These are phyloP conservation scores for Papilio dardanus DNA, from an alignment of 1,140 invertebrate species.

Conservation along the genomic window DNA sequence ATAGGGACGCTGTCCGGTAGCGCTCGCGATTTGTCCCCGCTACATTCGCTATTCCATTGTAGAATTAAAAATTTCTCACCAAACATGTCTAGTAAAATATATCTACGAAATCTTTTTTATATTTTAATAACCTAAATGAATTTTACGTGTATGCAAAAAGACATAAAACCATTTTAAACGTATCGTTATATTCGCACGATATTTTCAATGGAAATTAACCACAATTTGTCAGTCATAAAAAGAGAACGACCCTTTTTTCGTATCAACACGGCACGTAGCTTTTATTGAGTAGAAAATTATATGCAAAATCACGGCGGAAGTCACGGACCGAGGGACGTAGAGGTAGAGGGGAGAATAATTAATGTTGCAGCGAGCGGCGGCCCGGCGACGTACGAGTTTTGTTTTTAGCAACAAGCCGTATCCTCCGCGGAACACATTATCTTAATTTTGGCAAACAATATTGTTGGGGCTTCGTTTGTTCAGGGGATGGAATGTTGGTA, in stretches of 20 bases:
- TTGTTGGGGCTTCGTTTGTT: constrained; percentile 71
- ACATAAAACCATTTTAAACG: background rate
- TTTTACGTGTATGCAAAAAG: background rate
- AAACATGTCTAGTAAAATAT: background rate
- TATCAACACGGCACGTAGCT: constrained; percentile 49
- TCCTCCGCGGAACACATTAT: constrained; percentile 65
- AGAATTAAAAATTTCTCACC: background rate
- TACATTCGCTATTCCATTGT: background rate
- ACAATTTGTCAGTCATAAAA: constrained; percentile 25
- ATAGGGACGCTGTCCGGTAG: constrained; percentile 7
- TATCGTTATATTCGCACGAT: background rate
- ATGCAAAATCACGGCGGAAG: constrained; percentile 74
- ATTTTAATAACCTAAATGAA: background rate
- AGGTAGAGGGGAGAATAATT: constrained; percentile 67
- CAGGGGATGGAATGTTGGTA: constrained; percentile 64
- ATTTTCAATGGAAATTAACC: constrained; percentile 19
- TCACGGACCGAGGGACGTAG: constrained; percentile 61
- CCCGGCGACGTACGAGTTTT: constrained; percentile 52
- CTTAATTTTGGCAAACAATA: constrained; percentile 69
- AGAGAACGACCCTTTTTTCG: constrained; percentile 29
- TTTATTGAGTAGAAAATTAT: constrained; percentile 76
- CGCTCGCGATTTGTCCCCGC: constrained; percentile 8
- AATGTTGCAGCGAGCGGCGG: constrained; percentile 64
- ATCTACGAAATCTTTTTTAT: background rate
- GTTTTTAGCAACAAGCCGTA: constrained; percentile 57